Conservation (phyloP, 2,113 vertebrate genomes). For the Hemichromis elongatus region DNA sequence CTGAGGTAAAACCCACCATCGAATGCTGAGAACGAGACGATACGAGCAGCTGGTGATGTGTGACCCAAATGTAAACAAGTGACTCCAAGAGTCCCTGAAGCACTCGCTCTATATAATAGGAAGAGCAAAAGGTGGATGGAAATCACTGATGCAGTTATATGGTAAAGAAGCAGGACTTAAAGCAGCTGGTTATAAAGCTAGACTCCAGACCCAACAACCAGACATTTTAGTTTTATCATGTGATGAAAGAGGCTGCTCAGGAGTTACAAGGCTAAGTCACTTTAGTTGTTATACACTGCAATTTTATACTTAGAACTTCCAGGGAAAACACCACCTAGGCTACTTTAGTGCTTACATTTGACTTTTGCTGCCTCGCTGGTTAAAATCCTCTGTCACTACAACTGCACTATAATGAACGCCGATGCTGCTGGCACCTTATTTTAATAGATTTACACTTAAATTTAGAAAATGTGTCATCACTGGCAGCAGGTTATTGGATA, state of each 20-base stretch:
- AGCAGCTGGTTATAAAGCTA: rapidly evolving
- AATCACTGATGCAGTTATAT: not conserved
- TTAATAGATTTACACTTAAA: not conserved
- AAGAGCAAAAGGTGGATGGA: not conserved
- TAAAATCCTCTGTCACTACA: not conserved
- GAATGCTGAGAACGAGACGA: not conserved
- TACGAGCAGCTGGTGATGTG: not conserved
- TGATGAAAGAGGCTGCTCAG: not conserved
- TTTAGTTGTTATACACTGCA: not conserved
- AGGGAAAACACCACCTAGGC: not conserved
- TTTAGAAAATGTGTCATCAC: not conserved
- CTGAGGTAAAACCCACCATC: not conserved
- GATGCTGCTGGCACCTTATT: not conserved
- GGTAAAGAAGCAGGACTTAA: not conserved
- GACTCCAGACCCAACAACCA: not conserved
- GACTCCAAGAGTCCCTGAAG: not conserved
- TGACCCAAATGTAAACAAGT: not conserved
- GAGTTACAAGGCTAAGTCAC: not conserved
- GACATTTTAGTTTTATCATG: not conserved
- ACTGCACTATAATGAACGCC: not conserved
- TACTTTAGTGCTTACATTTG: not conserved
- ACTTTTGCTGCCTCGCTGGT: not conserved
- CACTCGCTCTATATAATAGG: not conserved
- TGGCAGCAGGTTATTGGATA: not conserved
- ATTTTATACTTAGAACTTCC: not conserved